Conservation (phyloP, 2,888 invertebrate genomes). For the Ferdinandea cuprea region DNA sequence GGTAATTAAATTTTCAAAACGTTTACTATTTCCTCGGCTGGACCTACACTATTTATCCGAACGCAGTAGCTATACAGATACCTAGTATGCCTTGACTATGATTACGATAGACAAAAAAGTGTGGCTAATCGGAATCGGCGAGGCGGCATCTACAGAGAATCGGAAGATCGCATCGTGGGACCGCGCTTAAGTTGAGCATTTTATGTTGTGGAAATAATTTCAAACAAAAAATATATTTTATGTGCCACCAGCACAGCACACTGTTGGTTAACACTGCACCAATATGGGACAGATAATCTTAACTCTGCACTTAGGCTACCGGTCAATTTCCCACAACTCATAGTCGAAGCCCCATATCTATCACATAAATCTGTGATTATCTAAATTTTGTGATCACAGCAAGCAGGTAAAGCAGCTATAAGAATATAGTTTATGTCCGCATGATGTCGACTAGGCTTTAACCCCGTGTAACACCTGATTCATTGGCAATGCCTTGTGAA, state of each 20-base stretch:
- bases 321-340: conserved; percentile 66
- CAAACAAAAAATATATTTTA: conserved; percentile 44
- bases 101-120: conserved; percentile 42
- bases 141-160: conserved; percentile 66
- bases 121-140: conserved; percentile 66
- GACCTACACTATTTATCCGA: not conserved
- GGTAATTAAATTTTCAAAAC: conserved; percentile 71
- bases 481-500: conserved; percentile 29
- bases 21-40: conserved; percentile 46
- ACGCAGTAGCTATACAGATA: conserved; percentile 2
- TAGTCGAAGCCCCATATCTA: conserved; percentile 53
- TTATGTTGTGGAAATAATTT: conserved; percentile 73
- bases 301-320: conserved; percentile 61
- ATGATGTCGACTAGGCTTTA: conserved; percentile 21
- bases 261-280: not conserved
- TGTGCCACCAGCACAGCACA: too few species aligned
- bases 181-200: conserved; percentile 52
- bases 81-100: too few species aligned
- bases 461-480: not conserved
- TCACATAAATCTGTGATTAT: conserved; percentile 73
- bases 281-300: conserved; percentile 37
- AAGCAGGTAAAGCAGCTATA: not conserved
- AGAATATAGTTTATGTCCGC: conserved; percentile 18
- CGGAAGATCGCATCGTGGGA: conserved; percentile 54
- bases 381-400: conserved; percentile 54